phyloP scores from a whole-genome alignment of 2,888 invertebrate genomes.

The Xestia xanthographa region DNA sequence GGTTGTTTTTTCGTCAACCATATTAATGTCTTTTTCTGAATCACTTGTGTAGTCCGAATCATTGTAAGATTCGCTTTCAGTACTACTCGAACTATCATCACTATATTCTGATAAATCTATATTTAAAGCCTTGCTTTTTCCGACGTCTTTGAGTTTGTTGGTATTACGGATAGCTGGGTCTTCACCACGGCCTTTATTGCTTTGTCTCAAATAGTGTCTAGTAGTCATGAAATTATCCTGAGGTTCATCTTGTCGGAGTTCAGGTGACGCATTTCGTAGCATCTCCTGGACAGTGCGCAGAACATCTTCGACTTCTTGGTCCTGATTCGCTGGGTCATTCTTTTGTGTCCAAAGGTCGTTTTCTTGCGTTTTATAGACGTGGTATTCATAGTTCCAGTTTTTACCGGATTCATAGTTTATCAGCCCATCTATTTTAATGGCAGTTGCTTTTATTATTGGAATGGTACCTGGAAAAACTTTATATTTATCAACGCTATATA shows the following conservation, averaged over 20 bases:
- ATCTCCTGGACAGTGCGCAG: not conserved
- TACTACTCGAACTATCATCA: not conserved
- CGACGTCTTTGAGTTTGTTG: not conserved
- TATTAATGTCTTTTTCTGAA: not conserved
- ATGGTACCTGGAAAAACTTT: slow-evolving; percentile 42
- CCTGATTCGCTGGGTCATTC: not conserved
- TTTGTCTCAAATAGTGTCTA: not conserved
- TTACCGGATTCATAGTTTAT: slow-evolving; percentile 70
- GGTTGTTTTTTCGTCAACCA: not conserved
- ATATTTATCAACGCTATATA: not conserved
- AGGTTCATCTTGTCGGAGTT: not conserved
- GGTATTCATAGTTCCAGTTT: slow-evolving; percentile 72
- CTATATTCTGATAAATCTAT: not conserved
- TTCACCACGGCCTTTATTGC: no score
- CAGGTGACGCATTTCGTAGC: not conserved
- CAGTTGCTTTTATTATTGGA: slow-evolving; percentile 44
- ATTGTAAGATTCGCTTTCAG: not conserved
- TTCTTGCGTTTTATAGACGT: slow-evolving; percentile 1
- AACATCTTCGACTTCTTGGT: not conserved
- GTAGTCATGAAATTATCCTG: not conserved
- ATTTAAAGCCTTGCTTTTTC: not conserved
- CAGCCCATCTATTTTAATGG: slow-evolving; percentile 69
- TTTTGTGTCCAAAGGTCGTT: not conserved
- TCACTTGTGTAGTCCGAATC: not conserved
- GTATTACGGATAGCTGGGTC: not conserved